Conservation (phyloP, 1,140 invertebrate genomes). For the Cepaea nemoralis region DNA sequence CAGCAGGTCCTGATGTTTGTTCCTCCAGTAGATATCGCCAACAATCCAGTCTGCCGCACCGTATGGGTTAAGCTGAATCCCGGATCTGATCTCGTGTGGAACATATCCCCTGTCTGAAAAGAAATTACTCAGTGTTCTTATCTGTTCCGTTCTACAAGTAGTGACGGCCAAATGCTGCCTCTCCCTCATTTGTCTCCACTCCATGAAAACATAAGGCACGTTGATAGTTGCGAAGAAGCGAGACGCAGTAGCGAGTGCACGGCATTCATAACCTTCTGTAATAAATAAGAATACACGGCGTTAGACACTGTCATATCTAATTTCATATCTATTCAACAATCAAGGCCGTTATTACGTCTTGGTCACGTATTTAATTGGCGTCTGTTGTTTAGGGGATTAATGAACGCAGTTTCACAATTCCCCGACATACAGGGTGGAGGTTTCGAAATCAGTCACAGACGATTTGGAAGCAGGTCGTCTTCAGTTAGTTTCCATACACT, state of each 20-base stretch:
- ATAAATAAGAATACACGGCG: no score
- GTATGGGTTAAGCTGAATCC: constrained; percentile 40
- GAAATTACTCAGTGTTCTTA: constrained; percentile 40
- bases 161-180: constrained; percentile 31
- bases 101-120: constrained; percentile 47
- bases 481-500: no score
- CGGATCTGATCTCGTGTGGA: constrained; percentile 51
- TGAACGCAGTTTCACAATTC: no score
- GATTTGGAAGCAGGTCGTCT: no score
- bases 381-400: no score
- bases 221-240: constrained; percentile 52
- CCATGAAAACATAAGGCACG: constrained; percentile 68
- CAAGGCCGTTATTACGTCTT: no score
- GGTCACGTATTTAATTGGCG: no score
- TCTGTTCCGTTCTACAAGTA: constrained; percentile 38
- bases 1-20: constrained; percentile 33
- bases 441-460: no score
- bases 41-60: constrained; percentile 43
- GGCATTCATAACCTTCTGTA: constrained; percentile 65
- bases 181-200: constrained; percentile 60
- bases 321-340: no score
- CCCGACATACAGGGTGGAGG: no score
- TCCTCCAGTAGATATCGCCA: constrained; percentile 53
- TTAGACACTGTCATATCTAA: no score
- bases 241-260: constrained; percentile 47